Percentiles rank a stretch among this genome's conserved stretches.
Evolutionary conservation across 2,797 vertebrate genomes (phyloP).

Genomic region (Pantherophis vulpinus): DNA sequence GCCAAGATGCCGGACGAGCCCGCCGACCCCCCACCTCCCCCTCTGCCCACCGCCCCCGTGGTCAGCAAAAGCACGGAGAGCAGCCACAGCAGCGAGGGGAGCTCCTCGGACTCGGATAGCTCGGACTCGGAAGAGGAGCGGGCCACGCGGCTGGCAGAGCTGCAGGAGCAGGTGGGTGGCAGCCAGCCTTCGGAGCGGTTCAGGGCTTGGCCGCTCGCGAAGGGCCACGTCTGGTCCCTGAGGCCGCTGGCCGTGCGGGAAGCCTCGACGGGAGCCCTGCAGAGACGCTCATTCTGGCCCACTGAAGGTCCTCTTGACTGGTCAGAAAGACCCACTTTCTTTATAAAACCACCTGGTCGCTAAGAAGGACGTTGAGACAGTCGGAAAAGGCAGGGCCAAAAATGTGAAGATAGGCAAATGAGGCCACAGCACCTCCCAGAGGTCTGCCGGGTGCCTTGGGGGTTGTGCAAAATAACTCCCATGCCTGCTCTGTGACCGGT

Average conservation of each 20-base stretch:
- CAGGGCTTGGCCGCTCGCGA: background rate
- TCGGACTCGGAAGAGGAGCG: conserved; percentile 83
- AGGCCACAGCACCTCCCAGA: background rate
- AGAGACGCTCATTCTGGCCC: background rate
- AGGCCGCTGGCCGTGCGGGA: background rate
- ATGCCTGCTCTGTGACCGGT: background rate
- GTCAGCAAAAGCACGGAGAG: conserved; percentile 77
- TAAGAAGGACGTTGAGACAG: background rate
- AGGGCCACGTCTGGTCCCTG: background rate
- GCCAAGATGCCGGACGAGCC: conserved; percentile 92
- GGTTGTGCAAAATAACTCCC: background rate
- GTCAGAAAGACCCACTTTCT: background rate
- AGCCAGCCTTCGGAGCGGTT: accelerated
- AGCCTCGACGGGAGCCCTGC: background rate
- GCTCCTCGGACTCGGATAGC: conserved; percentile 77
- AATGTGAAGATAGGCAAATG: background rate
- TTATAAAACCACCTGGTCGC: background rate
- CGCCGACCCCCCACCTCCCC: conserved; percentile 60
- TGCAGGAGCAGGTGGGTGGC: conserved; percentile 86
- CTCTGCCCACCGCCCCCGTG: conserved; percentile 67
- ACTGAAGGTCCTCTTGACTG: background rate
- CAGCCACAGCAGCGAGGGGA: conserved; percentile 77
- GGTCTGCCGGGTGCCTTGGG: background rate
- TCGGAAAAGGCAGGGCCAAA: background rate
- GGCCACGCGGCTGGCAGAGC: conserved; percentile 78